Evolutionary conservation across 2,888 invertebrate genomes (phyloP).

Genomic region (Perizoma affinitatum): DNA sequence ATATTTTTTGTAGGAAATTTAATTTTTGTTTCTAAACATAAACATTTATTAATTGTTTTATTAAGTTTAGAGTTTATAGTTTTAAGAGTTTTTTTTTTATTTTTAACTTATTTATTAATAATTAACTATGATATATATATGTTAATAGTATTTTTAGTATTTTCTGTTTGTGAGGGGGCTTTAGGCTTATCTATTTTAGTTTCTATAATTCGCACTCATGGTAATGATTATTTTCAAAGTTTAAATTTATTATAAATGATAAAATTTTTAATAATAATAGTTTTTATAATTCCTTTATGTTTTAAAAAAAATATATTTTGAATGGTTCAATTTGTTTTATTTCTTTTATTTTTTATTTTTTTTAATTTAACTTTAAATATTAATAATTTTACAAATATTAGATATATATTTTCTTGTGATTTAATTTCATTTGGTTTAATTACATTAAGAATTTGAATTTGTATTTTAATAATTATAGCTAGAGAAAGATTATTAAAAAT

Average conservation of each 20-base stretch:
- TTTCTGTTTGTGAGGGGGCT: slow-evolving; percentile 86
- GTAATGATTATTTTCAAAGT: slow-evolving; percentile 86
- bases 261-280: slow-evolving; percentile 78
- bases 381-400: slow-evolving; percentile 63
- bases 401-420: slow-evolving; percentile 78
- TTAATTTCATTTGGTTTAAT: slow-evolving; percentile 81
- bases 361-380: slow-evolving; percentile 63
- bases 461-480: slow-evolving; percentile 83
- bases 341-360: slow-evolving; percentile 78
- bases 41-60: slow-evolving; percentile 84
- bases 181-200: slow-evolving; percentile 86
- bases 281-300: slow-evolving; percentile 80
- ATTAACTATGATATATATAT: slow-evolving; percentile 80
- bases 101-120: slow-evolving; percentile 74
- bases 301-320: slow-evolving; percentile 80
- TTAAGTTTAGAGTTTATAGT: slow-evolving; percentile 86
- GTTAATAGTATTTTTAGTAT: slow-evolving; percentile 85
- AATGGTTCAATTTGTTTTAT: slow-evolving; percentile 79
- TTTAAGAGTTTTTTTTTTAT: slow-evolving; percentile 80
- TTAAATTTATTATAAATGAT: slow-evolving; percentile 84
- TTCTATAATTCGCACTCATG: slow-evolving; percentile 85
- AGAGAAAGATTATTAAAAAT: slow-evolving; percentile 75
- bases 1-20: slow-evolving; percentile 79
- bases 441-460: slow-evolving; percentile 85
- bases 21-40: slow-evolving; percentile 82